Base-by-base conservation (phyloP, 2,888 invertebrate species). In the Drosophila prostipennis region DNA sequence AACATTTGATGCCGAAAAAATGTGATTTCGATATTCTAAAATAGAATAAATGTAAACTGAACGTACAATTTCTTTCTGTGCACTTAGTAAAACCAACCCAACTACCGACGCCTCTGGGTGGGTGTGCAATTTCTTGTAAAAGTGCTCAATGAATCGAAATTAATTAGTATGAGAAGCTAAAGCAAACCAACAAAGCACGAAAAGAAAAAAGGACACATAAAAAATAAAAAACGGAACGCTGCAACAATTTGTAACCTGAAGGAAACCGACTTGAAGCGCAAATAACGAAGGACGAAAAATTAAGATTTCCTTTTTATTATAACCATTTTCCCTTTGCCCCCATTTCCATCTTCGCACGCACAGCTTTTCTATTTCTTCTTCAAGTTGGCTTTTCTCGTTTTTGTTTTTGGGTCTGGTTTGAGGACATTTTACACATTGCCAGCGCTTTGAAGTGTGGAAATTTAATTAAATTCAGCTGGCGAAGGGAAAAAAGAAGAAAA, bases 111-210 rank as follows among this genome's bases (percentile, higher is more conserved):
- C 42, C 72, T 36, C 48, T 68, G 74, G 74, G 79, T 79, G 80
- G 80, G 80, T 79, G 78, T 83, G 85, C 82, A 85, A 87, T 87
- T 81, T 76, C 79, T 85, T 81, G 82, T 82, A 77, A 80, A 73
- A 84, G 77, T 74, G 89, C 84, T 89, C 89, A 89, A 86, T 89
- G 89, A 89, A 89, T 82, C 84, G 89, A 84, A 88, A 89, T 87
- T 88, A 89, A 89, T 88, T 87, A 86, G 77, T 86, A 82, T 72
- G 68, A 77, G 83, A 89, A 83, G 77, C 74, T 59, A 58, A 68
- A 69, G 77, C 79, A 61, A 75, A 74, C 65, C 65, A 59, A 68
- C 69, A 70, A 76, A 81, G 79, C 69, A 77, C 56, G 58, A 60
- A 69, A 68, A 49, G 34, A 56, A 51, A n/a, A 11, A 14, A 40